Base-by-base conservation (phyloP, 37 sponge, comb jelly and placozoan genomes). In the Diacarnus erythraeanus region DNA sequence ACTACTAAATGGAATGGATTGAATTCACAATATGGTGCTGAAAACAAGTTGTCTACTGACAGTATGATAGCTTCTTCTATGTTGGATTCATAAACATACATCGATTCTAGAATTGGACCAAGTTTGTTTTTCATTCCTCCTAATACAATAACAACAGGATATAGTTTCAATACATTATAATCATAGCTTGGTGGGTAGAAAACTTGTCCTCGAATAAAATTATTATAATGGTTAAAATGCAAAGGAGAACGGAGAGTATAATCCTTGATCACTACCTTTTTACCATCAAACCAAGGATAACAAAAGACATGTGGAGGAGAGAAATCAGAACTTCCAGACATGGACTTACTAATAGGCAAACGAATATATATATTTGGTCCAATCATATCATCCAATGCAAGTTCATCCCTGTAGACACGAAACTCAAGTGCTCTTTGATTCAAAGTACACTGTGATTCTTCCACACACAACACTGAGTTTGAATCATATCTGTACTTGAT, bases 401-500 rank as follows among this genome's bases (percentile, higher is more conserved):
- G 63, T 35, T 74, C 65, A 67, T 87, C 88, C 22, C 54, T 58
- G 75, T 92, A 80, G 43, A 92, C 26, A 4, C 92, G 60, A 60
- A 92, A 87, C 77, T 92, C 92, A 4, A 92, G 43, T 22, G 92
- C 87, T 20, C 35, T 65, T 51, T 92, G 92, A 38, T 80, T 69
- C 20, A 76, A 37, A 15, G 69, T 36, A 77, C 92, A 92, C 44
- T 83, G 61, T 1, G 73, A 38, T 36, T 58, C 10, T 10, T 23
- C 22, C 2, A 58, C 42, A 69, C 92, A 92, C 10, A 71, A 63
- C 6, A 79, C 40, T 3, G 84, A 76, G 54, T 78, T 38, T 0
- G 84, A 75, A 71, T 86, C 80, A 3, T 59, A 59, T 0, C 41
- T 75, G 44, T 92, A 92, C 10, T 41, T 25, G 23, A 87, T 73